Conservation (phyloP, 2,888 invertebrate species). For the Drosophila infuscata region DNA sequence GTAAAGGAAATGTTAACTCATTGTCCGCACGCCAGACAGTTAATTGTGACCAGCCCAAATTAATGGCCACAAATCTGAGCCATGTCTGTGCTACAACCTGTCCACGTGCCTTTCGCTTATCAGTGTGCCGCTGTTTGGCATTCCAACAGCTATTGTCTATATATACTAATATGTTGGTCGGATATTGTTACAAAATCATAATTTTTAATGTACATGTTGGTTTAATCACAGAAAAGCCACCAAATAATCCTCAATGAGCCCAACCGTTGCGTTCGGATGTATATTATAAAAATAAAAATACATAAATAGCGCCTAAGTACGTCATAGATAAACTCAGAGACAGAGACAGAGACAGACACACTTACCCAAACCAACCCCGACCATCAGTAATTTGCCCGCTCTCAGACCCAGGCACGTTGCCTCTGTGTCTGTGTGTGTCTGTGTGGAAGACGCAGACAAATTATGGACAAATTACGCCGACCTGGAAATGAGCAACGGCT, state of each 20-base stretch:
- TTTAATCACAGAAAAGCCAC: conserved; percentile 8
- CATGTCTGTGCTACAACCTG: conserved; percentile 16
- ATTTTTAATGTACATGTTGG: conserved; percentile 42
- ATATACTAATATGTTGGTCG: conserved; percentile 19
- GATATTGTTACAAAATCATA: conserved; percentile 48
- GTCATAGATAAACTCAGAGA: conserved; percentile 71
- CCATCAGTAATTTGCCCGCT: not conserved
- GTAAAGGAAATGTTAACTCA: conserved; percentile 69
- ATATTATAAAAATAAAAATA: conserved; percentile 61
- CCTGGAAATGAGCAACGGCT: conserved; percentile 83
- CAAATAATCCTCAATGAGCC: conserved; percentile 25
- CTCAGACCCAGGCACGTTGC: conserved; percentile 10
- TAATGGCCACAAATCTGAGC: conserved; percentile 53
- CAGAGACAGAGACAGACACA: conserved; percentile 59
- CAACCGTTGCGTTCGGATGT: conserved; percentile 36
- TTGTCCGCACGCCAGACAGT: conserved; percentile 33
- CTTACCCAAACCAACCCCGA: not conserved
- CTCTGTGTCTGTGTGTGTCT: conserved; percentile 21
- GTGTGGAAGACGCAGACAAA: conserved; percentile 81
- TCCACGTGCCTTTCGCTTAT: conserved; percentile 52
- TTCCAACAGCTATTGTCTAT: conserved; percentile 2
- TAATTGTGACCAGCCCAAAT: conserved; percentile 63
- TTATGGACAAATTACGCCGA: conserved; percentile 84
- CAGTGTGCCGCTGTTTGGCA: not conserved
- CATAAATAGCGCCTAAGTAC: conserved; percentile 76